These are phyloP conservation scores for Cydia amplana DNA, from an alignment of 1,140 invertebrate species.

Conservation along the genomic window DNA sequence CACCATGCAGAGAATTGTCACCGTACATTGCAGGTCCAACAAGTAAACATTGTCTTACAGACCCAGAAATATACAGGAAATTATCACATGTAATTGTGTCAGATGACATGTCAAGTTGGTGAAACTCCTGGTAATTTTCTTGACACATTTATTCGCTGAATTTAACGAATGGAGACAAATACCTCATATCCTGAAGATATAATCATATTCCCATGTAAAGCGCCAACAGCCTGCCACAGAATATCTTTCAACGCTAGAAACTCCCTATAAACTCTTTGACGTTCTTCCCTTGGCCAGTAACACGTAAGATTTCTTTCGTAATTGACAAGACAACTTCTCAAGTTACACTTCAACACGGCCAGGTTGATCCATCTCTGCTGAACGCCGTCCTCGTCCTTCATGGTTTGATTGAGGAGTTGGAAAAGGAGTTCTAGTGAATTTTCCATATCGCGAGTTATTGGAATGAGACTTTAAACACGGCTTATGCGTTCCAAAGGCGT, in stretches of 20 bases:
- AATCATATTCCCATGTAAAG: conserved; percentile 55
- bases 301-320: conserved; percentile 47
- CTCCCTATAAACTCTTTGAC: conserved; percentile 42
- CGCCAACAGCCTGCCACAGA: conserved; percentile 59
- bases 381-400: conserved; percentile 40
- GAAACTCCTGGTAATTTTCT: too few relatives aligned
- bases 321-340: conserved; percentile 45
- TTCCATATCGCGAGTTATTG: background rate
- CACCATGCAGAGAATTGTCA: too few relatives aligned
- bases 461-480: background rate
- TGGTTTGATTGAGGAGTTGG: conserved; percentile 42
- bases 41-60: too few relatives aligned
- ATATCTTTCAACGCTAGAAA: conserved; percentile 56
- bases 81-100: too few relatives aligned
- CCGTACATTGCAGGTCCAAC: too few relatives aligned
- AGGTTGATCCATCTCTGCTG: conserved; percentile 63
- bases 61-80: too few relatives aligned
- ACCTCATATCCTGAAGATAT: conserved; percentile 41
- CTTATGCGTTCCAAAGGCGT: background rate
- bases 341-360: conserved; percentile 52
- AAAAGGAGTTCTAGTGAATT: background rate
- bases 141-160: too few relatives aligned
- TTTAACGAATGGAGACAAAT: background rate
- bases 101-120: too few relatives aligned
- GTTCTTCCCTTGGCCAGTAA: conserved; percentile 41